These are phyloP conservation scores for Oreocharis arfaki DNA, from an alignment of 2,113 vertebrate species.

Conservation along the genomic window DNA sequence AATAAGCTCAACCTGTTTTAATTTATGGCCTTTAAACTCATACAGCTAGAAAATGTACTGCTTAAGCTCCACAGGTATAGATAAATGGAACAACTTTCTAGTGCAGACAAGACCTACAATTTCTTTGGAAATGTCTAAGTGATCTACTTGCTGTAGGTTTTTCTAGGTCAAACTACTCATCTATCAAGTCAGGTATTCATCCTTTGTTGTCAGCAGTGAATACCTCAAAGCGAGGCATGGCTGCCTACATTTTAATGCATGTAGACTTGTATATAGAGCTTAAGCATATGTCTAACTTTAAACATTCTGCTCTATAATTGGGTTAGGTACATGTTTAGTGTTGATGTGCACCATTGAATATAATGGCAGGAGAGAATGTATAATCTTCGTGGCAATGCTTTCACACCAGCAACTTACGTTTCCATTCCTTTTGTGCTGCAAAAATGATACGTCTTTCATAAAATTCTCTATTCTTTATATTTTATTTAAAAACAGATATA, in stretches of 20 bases:
- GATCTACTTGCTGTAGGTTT: conserved; percentile 31
- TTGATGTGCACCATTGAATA: not conserved
- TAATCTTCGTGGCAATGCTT: not conserved
- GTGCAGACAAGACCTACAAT: not conserved
- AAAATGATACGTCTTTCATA: rapidly evolving
- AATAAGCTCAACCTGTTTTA: not conserved
- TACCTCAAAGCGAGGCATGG: conserved; percentile 15
- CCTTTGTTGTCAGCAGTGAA: conserved; percentile 54
- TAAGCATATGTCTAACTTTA: not conserved
- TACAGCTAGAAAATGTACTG: not conserved
- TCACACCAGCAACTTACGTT: not conserved
- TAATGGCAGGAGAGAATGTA: not conserved
- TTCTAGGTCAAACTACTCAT: conserved; percentile 29
- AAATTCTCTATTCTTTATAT: not conserved
- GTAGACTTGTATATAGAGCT: not conserved
- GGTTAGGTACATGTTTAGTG: not conserved
- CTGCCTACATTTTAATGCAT: conserved; percentile 6
- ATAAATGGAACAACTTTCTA: conserved; percentile 13
- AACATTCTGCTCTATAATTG: not conserved
- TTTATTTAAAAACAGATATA: not conserved
- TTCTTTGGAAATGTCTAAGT: conserved; percentile 18
- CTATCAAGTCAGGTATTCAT: conserved; percentile 59
- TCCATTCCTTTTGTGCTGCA: not conserved
- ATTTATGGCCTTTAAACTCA: conserved; percentile 5
- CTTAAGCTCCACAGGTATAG: not conserved